phyloP scores from a whole-genome alignment of 2,113 vertebrate species.

The Lanius ludovicianus region DNA sequence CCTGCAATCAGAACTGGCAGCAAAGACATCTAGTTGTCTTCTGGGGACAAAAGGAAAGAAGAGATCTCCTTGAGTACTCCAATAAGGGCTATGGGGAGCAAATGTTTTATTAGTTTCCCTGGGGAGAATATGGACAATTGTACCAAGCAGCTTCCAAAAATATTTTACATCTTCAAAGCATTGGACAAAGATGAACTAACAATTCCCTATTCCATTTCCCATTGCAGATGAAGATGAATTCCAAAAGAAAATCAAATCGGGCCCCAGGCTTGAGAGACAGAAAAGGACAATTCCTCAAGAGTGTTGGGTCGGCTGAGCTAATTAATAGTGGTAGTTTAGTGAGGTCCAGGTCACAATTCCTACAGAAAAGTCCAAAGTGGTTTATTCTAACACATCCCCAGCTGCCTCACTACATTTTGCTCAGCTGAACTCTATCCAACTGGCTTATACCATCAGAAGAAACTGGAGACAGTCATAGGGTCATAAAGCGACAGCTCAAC shows the following conservation, averaged over 20 bases:
- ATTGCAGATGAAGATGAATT: background rate
- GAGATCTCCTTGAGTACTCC: background rate
- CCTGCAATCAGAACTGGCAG: background rate
- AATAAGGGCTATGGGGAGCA: background rate
- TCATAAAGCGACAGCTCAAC: background rate
- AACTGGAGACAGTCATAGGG: background rate
- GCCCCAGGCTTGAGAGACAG: background rate
- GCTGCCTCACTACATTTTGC: background rate
- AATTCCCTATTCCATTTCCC: background rate
- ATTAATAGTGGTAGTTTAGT: background rate
- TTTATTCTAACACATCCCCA: background rate
- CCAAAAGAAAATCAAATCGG: background rate
- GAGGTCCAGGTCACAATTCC: background rate
- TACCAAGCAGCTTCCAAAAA: background rate
- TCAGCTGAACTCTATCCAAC: background rate
- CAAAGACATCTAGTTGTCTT: background rate
- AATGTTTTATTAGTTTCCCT: background rate
- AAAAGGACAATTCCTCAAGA: background rate
- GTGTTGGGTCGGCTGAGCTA: background rate
- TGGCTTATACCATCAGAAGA: background rate
- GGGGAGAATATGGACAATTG: background rate
- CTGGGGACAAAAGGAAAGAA: background rate
- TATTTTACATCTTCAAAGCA: background rate
- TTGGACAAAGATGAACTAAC: background rate
- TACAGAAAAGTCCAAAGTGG: background rate